phyloP scores from a whole-genome alignment of 2,797 vertebrate species.

The Karalla daura region DNA sequence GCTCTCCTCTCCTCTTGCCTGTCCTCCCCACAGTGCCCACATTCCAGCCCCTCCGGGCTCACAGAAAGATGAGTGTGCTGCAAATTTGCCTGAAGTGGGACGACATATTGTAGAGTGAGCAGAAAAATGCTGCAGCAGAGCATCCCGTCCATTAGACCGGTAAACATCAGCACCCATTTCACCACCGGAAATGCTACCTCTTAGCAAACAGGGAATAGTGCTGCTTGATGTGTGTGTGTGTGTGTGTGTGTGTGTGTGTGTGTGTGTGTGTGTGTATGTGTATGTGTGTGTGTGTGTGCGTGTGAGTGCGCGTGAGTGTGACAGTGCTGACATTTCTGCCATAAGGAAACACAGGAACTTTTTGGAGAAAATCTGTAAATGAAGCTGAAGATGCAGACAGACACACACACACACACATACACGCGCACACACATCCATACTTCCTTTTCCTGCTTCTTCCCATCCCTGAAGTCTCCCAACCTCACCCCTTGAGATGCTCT shows the following conservation, averaged over 20 bases:
- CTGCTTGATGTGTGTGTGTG: not conserved
- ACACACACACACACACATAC: slow-evolving; percentile 24
- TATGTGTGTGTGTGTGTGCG: not conserved
- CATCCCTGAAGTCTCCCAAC: slow-evolving; percentile 42
- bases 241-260: not conserved
- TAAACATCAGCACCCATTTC: slow-evolving; percentile 59
- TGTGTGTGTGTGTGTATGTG: not conserved
- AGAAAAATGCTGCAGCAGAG: slow-evolving; percentile 46
- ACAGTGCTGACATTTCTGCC: slow-evolving; percentile 32
- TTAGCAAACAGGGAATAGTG: slow-evolving; percentile 31
- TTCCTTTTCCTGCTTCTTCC: slow-evolving; percentile 38
- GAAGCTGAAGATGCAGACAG: slow-evolving; percentile 8
- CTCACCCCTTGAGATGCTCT: slow-evolving; percentile 29
- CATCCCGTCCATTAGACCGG: slow-evolving; percentile 51
- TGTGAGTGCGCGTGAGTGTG: not conserved
- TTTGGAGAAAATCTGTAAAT: slow-evolving; percentile 51
- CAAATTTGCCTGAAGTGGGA: slow-evolving; percentile 51
- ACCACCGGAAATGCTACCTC: slow-evolving; percentile 48
- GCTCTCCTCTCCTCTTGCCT: slow-evolving; percentile 32
- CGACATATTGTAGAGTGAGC: slow-evolving; percentile 41
- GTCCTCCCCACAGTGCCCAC: slow-evolving; percentile 30
- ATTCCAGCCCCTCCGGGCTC: slow-evolving; percentile 42
- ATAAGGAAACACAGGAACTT: slow-evolving; percentile 36
- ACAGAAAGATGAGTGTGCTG: slow-evolving; percentile 36
- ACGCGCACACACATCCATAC: slow-evolving; percentile 14